Evolutionary conservation across 2,888 invertebrate species (phyloP).

Genomic region (Drosophila merina): DNA sequence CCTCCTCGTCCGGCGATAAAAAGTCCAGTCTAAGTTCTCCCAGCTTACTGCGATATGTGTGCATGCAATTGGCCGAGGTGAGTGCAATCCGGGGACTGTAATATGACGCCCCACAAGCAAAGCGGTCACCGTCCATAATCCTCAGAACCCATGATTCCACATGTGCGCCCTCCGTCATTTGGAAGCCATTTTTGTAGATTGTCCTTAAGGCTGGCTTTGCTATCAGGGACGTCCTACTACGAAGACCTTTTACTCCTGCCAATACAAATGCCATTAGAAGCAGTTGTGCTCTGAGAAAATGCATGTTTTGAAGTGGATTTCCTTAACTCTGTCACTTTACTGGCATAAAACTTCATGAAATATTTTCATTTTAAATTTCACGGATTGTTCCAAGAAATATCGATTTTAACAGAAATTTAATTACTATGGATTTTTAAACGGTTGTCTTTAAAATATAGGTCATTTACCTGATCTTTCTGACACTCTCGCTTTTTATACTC

Average conservation of each 20-base stretch:
- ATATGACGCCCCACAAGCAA: constrained; percentile 41
- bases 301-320: not conserved
- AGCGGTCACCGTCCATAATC: constrained; percentile 18
- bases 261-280: not conserved
- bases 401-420: not conserved
- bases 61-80: constrained; percentile 42
- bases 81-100: constrained; percentile 17
- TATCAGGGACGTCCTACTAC: not conserved
- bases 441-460: too few species aligned
- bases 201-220: constrained; percentile 20
- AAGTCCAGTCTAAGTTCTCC: constrained; percentile 21
- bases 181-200: constrained; percentile 9
- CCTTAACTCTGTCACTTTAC: not conserved
- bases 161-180: constrained; percentile 13
- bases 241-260: not conserved
- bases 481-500: too few species aligned
- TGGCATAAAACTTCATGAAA: not conserved
- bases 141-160: constrained; percentile 27
- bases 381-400: not conserved
- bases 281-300: not conserved
- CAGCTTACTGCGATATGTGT: constrained; percentile 1
- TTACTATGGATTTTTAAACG: too few species aligned
- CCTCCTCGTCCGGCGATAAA: not conserved
- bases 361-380: not conserved
- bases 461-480: too few species aligned